Evolutionary conservation across 2,888 invertebrate genomes (phyloP).

Genomic region (Tyria jacobaeae): DNA sequence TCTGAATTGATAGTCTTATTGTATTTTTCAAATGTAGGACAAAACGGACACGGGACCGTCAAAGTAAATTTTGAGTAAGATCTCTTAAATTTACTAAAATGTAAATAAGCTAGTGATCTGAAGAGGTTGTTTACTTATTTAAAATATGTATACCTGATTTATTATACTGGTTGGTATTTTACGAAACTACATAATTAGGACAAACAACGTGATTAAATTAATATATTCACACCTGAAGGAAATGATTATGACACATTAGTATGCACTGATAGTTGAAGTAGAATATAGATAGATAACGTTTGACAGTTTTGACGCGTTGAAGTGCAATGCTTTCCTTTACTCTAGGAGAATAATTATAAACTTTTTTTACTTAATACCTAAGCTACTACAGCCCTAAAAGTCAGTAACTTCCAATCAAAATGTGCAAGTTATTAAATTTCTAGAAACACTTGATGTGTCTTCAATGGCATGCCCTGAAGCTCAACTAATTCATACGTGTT

Average conservation of each 20-base stretch:
- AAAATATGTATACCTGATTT: neutral
- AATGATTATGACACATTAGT: neutral
- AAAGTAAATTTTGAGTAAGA: neutral
- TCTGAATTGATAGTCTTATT: neutral
- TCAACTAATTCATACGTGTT: constrained; percentile 5
- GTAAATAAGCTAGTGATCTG: neutral
- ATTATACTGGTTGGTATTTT: neutral
- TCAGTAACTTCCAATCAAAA: too few species aligned
- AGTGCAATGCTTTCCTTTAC: too few species aligned
- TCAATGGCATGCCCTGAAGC: constrained; percentile 16
- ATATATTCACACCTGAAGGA: neutral
- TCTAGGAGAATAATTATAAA: too few species aligned
- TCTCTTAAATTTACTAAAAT: neutral
- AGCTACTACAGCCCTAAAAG: too few species aligned
- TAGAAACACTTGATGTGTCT: constrained; percentile 4
- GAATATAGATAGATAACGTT: too few species aligned
- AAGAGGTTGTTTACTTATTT: neutral
- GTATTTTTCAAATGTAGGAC: neutral
- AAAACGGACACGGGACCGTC: neutral
- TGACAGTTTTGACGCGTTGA: too few species aligned
- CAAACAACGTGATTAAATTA: neutral
- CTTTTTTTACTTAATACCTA: too few species aligned
- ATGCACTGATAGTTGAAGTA: too few species aligned
- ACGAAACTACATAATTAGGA: neutral
- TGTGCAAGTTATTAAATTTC: neutral